phyloP scores from a whole-genome alignment of 2,888 invertebrate species.

The Apotomis betuletana region DNA sequence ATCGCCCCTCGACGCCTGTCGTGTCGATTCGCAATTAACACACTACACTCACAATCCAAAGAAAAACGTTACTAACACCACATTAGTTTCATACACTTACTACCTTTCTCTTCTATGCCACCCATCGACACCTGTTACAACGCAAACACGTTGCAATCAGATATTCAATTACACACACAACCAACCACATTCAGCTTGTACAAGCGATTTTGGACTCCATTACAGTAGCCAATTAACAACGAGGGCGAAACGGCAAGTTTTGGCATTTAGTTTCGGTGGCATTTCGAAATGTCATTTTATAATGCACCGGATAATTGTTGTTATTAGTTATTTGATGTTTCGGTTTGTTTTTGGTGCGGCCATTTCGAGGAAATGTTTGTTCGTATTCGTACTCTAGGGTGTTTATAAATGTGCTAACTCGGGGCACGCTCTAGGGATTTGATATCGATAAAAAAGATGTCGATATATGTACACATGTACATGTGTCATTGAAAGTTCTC shows the following conservation, averaged over 20 bases:
- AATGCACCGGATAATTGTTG: constrained; percentile 48
- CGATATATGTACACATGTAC: too few species aligned
- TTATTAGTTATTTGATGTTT: constrained; percentile 33
- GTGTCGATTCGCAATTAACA: constrained; percentile 4
- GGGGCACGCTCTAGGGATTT: too few species aligned
- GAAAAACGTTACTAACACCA: constrained; percentile 3
- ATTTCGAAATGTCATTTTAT: constrained; percentile 62
- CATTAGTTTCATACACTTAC: neutral
- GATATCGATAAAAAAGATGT: too few species aligned
- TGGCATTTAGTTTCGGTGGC: constrained; percentile 56
- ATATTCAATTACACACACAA: constrained; percentile 69
- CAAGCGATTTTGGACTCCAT: constrained; percentile 15
- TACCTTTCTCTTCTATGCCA: constrained; percentile 25
- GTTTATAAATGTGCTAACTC: too few species aligned
- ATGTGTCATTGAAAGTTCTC: too few species aligned
- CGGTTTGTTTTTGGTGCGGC: neutral
- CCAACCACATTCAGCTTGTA: constrained; percentile 4
- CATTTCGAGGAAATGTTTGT: constrained; percentile 9
- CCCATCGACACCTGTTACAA: constrained; percentile 70
- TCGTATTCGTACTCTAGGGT: neutral
- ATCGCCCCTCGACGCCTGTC: neutral
- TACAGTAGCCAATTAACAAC: neutral
- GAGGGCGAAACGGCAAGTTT: constrained; percentile 29
- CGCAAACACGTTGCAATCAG: constrained; percentile 62
- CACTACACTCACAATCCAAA: neutral